These are phyloP conservation scores for Drusus annulatus DNA, from an alignment of 1,140 invertebrate genomes.

Conservation along the genomic window DNA sequence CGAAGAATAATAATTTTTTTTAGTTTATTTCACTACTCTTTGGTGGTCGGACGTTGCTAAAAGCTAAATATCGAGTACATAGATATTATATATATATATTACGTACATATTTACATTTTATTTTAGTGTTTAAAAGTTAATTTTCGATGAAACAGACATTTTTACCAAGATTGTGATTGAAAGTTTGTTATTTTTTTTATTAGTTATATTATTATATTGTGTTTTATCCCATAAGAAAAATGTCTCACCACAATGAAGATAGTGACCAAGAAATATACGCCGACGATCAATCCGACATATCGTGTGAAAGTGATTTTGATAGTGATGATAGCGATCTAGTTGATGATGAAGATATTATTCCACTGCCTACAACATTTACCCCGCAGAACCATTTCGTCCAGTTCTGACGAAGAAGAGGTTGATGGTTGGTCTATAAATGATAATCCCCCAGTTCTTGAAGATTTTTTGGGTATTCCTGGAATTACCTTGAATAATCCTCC, in stretches of 20 bases:
- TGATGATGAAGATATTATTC: slow-evolving; percentile 12
- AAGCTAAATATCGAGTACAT: too few relatives aligned
- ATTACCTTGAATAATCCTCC: slow-evolving; percentile 23
- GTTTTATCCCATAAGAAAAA: too few relatives aligned
- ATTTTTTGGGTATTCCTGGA: slow-evolving; percentile 22
- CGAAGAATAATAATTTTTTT: too few relatives aligned
- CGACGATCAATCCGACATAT: slow-evolving; percentile 23
- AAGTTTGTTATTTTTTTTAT: too few relatives aligned
- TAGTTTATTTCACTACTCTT: too few relatives aligned
- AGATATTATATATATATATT: too few relatives aligned
- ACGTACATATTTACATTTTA: too few relatives aligned
- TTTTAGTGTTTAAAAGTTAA: too few relatives aligned
- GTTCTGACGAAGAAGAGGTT: slow-evolving; percentile 9
- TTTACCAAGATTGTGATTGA: too few relatives aligned
- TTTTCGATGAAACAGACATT: too few relatives aligned
- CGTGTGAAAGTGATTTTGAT: slow-evolving; percentile 23
- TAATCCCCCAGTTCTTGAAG: slow-evolving; percentile 26
- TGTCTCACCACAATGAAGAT: neutral
- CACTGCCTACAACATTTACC: slow-evolving; percentile 29
- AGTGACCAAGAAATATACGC: slow-evolving; percentile 19
- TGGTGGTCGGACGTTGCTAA: too few relatives aligned
- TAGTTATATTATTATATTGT: too few relatives aligned
- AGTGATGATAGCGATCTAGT: neutral
- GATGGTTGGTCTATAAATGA: slow-evolving; percentile 19
- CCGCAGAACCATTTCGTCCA: slow-evolving; percentile 33